Evolutionary conservation across 2,888 invertebrate species (phyloP).

Genomic region (Augiades crinisus): DNA sequence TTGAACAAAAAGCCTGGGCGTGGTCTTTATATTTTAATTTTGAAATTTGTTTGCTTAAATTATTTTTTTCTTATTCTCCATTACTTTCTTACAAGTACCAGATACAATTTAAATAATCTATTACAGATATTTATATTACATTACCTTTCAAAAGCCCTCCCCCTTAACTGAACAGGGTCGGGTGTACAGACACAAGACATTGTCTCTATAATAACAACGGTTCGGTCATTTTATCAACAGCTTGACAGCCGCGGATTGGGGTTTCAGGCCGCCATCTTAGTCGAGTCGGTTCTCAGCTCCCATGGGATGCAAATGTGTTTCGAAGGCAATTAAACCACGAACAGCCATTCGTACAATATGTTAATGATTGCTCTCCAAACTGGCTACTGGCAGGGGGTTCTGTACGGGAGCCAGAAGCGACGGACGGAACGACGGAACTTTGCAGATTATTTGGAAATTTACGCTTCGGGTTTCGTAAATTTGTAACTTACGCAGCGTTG

Average conservation of each 20-base stretch:
- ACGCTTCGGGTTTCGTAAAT: constrained; percentile 5
- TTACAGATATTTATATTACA: no score
- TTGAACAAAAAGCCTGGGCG: no score
- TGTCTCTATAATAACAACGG: neutral
- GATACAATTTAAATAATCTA: no score
- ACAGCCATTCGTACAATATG: constrained; percentile 6
- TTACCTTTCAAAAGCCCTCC: no score
- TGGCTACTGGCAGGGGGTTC: constrained; percentile 11
- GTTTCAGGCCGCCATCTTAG: neutral
- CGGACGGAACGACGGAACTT: constrained; percentile 14
- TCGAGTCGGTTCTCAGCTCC: neutral
- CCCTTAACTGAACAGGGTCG: no score
- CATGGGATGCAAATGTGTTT: constrained; percentile 7
- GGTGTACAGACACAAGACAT: no score
- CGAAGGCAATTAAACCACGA: constrained; percentile 12
- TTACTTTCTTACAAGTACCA: no score
- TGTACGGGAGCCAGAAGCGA: constrained; percentile 12
- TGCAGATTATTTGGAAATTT: constrained; percentile 24
- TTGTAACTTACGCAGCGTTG: neutral
- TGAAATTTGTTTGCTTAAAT: no score
- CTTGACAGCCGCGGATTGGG: neutral
- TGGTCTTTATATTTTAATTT: no score
- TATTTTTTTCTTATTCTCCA: no score
- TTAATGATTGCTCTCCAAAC: constrained; percentile 3
- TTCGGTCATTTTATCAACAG: neutral